Evolutionary conservation across 2,113 vertebrate genomes (phyloP).

Genomic region (Toxotes jaculatrix): DNA sequence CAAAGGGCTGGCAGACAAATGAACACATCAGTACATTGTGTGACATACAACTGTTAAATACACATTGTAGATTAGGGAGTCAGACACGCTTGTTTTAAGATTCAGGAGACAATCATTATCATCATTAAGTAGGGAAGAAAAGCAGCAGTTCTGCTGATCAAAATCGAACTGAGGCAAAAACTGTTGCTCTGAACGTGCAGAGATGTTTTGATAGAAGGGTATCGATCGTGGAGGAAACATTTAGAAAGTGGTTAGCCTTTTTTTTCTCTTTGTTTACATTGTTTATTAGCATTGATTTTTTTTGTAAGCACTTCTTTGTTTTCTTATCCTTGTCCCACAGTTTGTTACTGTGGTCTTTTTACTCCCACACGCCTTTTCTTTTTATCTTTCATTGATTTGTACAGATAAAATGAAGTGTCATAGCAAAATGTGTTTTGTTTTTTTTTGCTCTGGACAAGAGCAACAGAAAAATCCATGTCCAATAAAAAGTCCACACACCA

Average conservation of each 20-base stretch:
- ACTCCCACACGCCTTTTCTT: conserved; percentile 30
- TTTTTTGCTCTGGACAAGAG: conserved; percentile 52
- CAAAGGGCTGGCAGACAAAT: conserved; percentile 32
- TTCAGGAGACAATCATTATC: conserved; percentile 27
- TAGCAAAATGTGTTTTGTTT: conserved; percentile 62
- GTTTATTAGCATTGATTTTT: conserved; percentile 68
- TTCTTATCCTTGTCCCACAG: conserved; percentile 38
- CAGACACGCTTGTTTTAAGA: not conserved
- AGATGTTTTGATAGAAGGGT: conserved; percentile 13
- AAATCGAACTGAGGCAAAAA: not conserved
- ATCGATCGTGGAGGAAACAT: conserved; percentile 48
- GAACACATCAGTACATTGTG: conserved; percentile 9
- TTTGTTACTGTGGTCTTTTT: conserved; percentile 57
- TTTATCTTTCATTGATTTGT: conserved; percentile 69
- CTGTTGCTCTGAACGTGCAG: conserved; percentile 20
- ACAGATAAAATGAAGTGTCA: conserved; percentile 72
- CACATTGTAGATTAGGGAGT: not conserved
- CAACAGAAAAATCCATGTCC: conserved; percentile 61
- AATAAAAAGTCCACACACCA: conserved; percentile 73
- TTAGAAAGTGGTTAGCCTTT: conserved; percentile 53
- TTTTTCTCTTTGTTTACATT: conserved; percentile 53
- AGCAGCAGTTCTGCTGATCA: not conserved
- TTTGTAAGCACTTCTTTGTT: conserved; percentile 64
- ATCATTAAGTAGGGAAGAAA: not conserved
- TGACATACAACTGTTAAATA: conserved; percentile 30